Conservation (phyloP, 1,140 invertebrate species). For the Diorhabda elongata region DNA sequence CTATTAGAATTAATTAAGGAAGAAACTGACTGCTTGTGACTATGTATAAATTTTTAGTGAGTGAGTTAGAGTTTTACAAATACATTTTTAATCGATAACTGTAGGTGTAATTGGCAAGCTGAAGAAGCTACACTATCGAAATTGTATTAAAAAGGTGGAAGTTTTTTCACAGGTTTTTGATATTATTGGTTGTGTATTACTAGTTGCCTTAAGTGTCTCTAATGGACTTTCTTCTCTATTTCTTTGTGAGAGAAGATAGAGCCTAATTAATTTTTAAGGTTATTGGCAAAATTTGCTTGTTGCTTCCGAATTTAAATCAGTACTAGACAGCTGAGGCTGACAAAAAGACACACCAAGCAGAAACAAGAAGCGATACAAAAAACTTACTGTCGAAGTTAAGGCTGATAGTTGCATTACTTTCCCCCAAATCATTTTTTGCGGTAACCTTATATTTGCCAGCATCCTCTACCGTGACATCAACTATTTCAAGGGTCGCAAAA, state of each 20-base stretch:
- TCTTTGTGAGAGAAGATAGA: slow-evolving; percentile 18
- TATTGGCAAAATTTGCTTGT: slow-evolving; percentile 21
- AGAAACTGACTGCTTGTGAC: slow-evolving; percentile 9
- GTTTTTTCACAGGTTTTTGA: too few relatives aligned
- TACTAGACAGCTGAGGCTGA: slow-evolving; percentile 7
- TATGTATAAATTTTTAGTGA: slow-evolving; percentile 9
- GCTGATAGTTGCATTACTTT: slow-evolving; percentile 93
- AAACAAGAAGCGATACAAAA: slow-evolving; percentile 31
- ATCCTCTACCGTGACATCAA: slow-evolving; percentile 93
- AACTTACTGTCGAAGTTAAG: slow-evolving; percentile 97
- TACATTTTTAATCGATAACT: not conserved
- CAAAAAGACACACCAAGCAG: slow-evolving; percentile 35
- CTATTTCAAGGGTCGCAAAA: slow-evolving; percentile 86
- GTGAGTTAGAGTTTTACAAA: not conserved
- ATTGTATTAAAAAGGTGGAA: not conserved
- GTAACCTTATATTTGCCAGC: slow-evolving; percentile 96
- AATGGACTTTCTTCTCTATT: too few relatives aligned
- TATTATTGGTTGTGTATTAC: too few relatives aligned
- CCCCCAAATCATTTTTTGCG: slow-evolving; percentile 93
- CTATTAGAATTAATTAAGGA: slow-evolving; percentile 22
- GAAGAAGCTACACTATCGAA: not conserved
- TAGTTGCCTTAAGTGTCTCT: too few relatives aligned
- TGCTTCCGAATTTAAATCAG: not conserved
- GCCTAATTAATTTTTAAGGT: slow-evolving; percentile 11
- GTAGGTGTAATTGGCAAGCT: not conserved